These are phyloP conservation scores for Austrofundulus limnaeus DNA, from an alignment of 2,113 vertebrate genomes.

Conservation along the genomic window DNA sequence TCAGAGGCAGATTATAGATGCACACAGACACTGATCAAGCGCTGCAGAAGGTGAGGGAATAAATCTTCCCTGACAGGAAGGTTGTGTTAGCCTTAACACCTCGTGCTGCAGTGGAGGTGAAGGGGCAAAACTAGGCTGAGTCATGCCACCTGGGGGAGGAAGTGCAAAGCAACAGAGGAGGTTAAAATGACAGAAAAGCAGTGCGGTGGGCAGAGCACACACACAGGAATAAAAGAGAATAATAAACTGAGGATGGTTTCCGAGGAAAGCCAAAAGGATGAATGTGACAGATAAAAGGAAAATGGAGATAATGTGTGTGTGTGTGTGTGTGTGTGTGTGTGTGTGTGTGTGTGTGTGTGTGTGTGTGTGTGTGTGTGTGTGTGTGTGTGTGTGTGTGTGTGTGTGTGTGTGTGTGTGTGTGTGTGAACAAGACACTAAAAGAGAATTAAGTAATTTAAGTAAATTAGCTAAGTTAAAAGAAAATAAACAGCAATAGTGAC, in stretches of 20 bases:
- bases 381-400: too few relatives aligned
- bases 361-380: too few relatives aligned
- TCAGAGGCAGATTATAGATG: conserved; percentile 63
- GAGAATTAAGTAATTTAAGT: conserved; percentile 24
- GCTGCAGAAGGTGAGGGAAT: conserved; percentile 62
- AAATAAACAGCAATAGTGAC: conserved; percentile 31
- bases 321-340: too few relatives aligned
- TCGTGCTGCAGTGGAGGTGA: conserved; percentile 37
- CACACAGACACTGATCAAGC: conserved; percentile 51
- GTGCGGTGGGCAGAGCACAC: conserved; percentile 7
- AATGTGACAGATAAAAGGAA: conserved; percentile 13
- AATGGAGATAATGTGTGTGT: conserved; percentile 16
- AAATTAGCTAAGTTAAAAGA: too few relatives aligned
- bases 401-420: too few relatives aligned
- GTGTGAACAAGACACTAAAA: conserved; percentile 6
- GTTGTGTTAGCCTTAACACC: conserved; percentile 57
- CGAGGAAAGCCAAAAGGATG: conserved; percentile 16
- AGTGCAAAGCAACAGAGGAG: conserved; percentile 16
- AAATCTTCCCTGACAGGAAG: conserved; percentile 62
- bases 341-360: too few relatives aligned
- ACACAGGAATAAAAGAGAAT: not conserved
- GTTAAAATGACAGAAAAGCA: conserved; percentile 29
- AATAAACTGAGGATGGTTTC: conserved; percentile 14
- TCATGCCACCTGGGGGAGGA: conserved; percentile 18
- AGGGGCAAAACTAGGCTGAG: conserved; percentile 37